Percentiles rank a stretch among this genome's conserved stretches.
Evolutionary conservation across 2,113 vertebrate species (phyloP).

Genomic region (Recurvirostra avosetta): DNA sequence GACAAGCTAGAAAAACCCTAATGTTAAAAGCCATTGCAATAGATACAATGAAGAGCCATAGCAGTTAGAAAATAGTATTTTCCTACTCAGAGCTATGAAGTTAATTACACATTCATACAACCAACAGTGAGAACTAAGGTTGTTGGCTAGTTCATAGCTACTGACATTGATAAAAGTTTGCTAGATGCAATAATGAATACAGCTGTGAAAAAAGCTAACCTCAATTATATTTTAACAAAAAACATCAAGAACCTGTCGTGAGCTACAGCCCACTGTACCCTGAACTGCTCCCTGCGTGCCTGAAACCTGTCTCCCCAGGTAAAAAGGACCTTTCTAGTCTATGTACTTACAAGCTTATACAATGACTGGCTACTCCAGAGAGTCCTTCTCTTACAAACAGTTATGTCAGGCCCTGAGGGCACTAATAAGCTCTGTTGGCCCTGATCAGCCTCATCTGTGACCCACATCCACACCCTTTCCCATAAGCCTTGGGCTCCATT

Average conservation of each 20-base stretch:
- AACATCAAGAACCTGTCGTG: rapidly evolving
- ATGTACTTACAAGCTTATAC: rapidly evolving
- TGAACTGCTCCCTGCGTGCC: rapidly evolving
- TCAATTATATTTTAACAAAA: not conserved
- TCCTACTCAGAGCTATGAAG: not conserved
- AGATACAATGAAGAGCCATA: rapidly evolving
- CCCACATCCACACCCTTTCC: not conserved
- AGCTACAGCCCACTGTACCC: rapidly evolving
- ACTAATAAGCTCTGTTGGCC: not conserved
- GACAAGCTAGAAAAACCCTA: not conserved
- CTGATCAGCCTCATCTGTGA: not conserved
- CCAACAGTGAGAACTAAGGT: rapidly evolving
- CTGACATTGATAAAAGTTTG: not conserved
- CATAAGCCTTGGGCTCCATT: not conserved
- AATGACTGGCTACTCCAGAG: rapidly evolving
- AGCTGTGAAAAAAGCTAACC: not conserved
- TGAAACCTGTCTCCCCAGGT: rapidly evolving
- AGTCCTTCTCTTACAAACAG: rapidly evolving
- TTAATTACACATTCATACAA: not conserved
- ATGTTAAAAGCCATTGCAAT: not conserved
- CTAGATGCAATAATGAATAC: rapidly evolving
- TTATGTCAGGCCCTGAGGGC: rapidly evolving
- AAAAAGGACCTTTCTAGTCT: rapidly evolving
- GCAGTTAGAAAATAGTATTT: not conserved
- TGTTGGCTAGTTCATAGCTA: not conserved